Evolutionary conservation across 2,888 invertebrate species (phyloP).

Genomic region (Phytoseiulus persimilis): DNA sequence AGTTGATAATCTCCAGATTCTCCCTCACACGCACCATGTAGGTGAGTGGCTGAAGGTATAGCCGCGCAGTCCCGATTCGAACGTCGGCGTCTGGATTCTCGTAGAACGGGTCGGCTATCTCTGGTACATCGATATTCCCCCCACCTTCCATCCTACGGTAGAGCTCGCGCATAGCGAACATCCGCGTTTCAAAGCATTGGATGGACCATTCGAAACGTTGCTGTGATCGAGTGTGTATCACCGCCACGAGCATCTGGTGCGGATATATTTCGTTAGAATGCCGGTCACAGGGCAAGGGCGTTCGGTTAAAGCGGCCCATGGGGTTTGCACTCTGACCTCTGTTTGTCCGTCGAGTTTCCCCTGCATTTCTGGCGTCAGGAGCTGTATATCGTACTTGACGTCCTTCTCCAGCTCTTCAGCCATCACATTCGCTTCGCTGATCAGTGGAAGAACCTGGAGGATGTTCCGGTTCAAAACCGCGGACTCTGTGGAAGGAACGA

Average conservation of each 20-base stretch:
- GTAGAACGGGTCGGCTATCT: constrained; percentile 56
- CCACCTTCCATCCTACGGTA: constrained; percentile 9
- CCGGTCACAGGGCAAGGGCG: no score
- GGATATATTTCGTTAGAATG: background rate
- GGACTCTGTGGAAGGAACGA: constrained; percentile 48
- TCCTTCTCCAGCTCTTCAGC: constrained; percentile 54
- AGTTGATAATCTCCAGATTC: constrained; percentile 54
- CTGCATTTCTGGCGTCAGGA: constrained; percentile 55
- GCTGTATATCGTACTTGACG: constrained; percentile 54
- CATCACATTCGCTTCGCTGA: constrained; percentile 56
- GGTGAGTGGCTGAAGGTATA: constrained; percentile 55
- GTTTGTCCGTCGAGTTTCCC: constrained; percentile 52
- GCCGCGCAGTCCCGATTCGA: constrained; percentile 54
- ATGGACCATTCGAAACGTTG: constrained; percentile 28
- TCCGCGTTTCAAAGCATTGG: constrained; percentile 11
- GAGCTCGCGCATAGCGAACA: constrained; percentile 30
- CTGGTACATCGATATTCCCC: constrained; percentile 26
- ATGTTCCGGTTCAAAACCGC: constrained; percentile 55
- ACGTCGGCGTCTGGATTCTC: constrained; percentile 54
- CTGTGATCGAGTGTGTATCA: background rate
- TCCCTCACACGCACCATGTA: constrained; percentile 54
- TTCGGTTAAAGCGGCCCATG: no score
- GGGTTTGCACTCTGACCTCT: constrained; percentile 52
- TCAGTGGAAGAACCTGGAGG: constrained; percentile 54
- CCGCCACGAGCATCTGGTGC: background rate